Evolutionary conservation across 2,888 invertebrate species (phyloP).

Genomic region (Blastobasis adustella): DNA sequence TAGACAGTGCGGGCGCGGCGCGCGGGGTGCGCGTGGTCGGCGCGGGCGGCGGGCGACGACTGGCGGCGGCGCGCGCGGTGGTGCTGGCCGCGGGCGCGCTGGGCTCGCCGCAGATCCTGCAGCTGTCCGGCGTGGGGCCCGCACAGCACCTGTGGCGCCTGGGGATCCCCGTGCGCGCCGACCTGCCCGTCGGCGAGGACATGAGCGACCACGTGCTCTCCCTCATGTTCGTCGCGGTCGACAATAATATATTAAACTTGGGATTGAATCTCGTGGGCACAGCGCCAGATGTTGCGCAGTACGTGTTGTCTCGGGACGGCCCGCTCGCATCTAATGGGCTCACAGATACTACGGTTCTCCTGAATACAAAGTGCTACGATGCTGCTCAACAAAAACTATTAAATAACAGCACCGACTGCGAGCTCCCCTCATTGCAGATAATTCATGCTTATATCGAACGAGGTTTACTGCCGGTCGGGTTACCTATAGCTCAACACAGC

Average conservation of each 20-base stretch:
- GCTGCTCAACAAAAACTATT: constrained; percentile 19
- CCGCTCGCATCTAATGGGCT: constrained; percentile 40
- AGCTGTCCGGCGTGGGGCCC: constrained; percentile 50
- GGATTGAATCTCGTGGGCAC: constrained; percentile 7
- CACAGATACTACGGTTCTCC: constrained; percentile 33
- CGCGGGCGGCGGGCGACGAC: constrained; percentile 1
- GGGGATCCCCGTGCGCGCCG: constrained; percentile 26
- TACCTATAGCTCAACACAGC: constrained; percentile 15
- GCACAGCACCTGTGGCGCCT: constrained; percentile 30
- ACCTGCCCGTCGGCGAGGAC: constrained; percentile 42
- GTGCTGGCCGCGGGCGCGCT: constrained; percentile 47
- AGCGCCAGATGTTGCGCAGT: constrained; percentile 16
- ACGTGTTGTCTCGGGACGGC: too few relatives aligned
- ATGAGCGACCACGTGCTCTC: constrained; percentile 39
- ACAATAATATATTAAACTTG: constrained; percentile 12
- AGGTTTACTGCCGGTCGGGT: constrained; percentile 16
- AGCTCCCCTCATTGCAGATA: constrained; percentile 36
- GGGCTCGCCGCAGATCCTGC: constrained; percentile 43
- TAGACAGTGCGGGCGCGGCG: constrained; percentile 29
- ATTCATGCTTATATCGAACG: constrained; percentile 33
- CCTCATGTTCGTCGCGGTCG: constrained; percentile 25
- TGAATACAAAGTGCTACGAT: constrained; percentile 43
- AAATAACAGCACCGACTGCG: constrained; percentile 28
- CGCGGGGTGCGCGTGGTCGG: constrained; percentile 33
- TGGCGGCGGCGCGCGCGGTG: constrained; percentile 40